A percentile compares a stretch with the other conserved stretches of the same genome.
Evolutionary conservation across 2,113 vertebrate genomes (phyloP).

Genomic region (Embiotoca jacksoni): DNA sequence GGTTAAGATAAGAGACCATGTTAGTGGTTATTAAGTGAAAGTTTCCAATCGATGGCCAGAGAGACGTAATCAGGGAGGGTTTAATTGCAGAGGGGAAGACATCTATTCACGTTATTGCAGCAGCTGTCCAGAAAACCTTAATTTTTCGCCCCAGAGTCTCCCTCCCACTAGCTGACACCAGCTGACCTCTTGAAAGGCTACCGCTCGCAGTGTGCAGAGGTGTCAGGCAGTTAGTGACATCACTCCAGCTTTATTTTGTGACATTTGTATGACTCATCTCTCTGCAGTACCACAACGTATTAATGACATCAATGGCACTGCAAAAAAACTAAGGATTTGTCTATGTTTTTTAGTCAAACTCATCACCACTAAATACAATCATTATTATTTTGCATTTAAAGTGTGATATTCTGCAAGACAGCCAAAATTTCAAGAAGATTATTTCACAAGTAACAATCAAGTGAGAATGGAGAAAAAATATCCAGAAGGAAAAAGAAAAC

Average conservation of each 20-base stretch:
- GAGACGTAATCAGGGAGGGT: slow-evolving; percentile 84
- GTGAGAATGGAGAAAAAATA: slow-evolving; percentile 29
- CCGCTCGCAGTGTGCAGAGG: slow-evolving; percentile 31
- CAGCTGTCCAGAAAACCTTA: slow-evolving; percentile 79
- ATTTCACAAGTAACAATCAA: slow-evolving; percentile 15
- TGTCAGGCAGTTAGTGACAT: slow-evolving; percentile 58
- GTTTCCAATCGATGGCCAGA: slow-evolving; percentile 85
- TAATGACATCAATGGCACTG: slow-evolving; percentile 11
- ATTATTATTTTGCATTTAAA: background rate
- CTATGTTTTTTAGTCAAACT: background rate
- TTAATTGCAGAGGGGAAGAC: slow-evolving; percentile 86
- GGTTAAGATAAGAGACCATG: slow-evolving; percentile 85
- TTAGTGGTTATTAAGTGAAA: slow-evolving; percentile 87
- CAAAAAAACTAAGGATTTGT: background rate
- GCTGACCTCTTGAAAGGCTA: slow-evolving; percentile 63
- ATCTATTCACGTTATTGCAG: slow-evolving; percentile 85
- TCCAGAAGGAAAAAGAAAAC: slow-evolving; percentile 47
- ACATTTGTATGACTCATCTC: slow-evolving; percentile 62
- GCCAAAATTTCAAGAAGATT: background rate
- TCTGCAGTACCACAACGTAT: background rate
- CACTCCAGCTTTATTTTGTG: slow-evolving; percentile 51
- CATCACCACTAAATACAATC: background rate
- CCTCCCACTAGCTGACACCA: slow-evolving; percentile 47
- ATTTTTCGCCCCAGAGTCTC: slow-evolving; percentile 72
- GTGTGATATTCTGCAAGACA: too few species aligned